phyloP scores from a whole-genome alignment of 2,113 vertebrate species.

The Trogon melanurus region DNA sequence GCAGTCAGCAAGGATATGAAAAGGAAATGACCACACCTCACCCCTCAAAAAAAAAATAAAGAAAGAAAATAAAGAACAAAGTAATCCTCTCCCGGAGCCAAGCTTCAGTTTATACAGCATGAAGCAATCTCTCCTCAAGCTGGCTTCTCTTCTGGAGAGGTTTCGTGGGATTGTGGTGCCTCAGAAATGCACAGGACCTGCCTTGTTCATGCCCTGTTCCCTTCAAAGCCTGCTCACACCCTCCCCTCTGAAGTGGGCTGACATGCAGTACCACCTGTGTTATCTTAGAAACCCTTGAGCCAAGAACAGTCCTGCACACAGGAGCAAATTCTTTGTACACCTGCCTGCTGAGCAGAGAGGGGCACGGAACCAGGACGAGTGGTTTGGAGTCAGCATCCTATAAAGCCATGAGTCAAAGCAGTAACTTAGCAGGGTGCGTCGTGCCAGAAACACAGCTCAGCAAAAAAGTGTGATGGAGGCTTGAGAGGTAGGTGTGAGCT shows the following conservation, averaged over 20 bases:
- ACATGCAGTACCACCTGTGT: neutral
- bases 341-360: neutral
- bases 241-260: neutral
- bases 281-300: neutral
- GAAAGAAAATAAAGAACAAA: neutral
- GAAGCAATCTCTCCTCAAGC: neutral
- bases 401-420: neutral
- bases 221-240: neutral
- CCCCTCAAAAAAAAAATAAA: neutral
- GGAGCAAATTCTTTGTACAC: neutral
- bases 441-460: neutral
- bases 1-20: neutral
- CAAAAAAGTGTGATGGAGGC: neutral
- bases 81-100: neutral
- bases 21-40: neutral
- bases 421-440: neutral
- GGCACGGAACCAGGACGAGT: rapidly evolving
- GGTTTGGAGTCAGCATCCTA: neutral
- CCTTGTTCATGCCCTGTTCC: neutral
- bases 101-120: neutral
- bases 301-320: slow-evolving; percentile 10
- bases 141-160: neutral
- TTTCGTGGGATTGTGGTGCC: neutral
- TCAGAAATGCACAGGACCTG: neutral
- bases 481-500: neutral